phyloP scores from a whole-genome alignment of 1,140 invertebrate genomes.

The Bombus soroeensis region DNA sequence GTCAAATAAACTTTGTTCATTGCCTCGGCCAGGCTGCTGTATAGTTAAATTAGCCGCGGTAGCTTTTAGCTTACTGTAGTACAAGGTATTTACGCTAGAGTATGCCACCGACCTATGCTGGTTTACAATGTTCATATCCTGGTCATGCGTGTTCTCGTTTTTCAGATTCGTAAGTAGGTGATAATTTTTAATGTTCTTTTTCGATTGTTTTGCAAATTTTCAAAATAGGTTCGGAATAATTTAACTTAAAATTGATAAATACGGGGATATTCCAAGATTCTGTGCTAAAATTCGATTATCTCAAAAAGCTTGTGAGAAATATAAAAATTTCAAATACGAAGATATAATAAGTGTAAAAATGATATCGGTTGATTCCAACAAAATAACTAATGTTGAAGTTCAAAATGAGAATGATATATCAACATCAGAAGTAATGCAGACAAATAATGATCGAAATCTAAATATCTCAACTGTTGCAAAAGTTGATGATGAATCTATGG shows the following conservation, averaged over 20 bases:
- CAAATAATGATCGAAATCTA: too few species aligned
- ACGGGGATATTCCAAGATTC: slow-evolving; percentile 37
- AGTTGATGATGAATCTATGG: background rate
- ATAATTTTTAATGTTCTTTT: too few species aligned
- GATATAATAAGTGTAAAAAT: slow-evolving; percentile 56
- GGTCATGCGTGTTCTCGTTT: too few species aligned
- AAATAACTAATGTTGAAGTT: slow-evolving; percentile 62
- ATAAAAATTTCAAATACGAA: background rate
- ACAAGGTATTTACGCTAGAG: too few species aligned
- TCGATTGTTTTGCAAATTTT: fast-evolving
- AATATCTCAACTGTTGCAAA: background rate
- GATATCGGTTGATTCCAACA: slow-evolving; percentile 50
- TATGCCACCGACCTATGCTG: too few species aligned
- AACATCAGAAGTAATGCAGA: background rate
- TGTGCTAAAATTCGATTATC: slow-evolving; percentile 60
- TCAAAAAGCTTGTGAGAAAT: background rate
- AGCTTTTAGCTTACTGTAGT: too few species aligned
- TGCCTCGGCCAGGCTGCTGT: too few species aligned
- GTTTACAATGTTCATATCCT: too few species aligned
- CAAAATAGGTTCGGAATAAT: too few species aligned
- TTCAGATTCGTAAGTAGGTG: too few species aligned
- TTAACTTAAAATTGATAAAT: slow-evolving; percentile 38
- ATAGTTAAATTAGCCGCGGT: too few species aligned
- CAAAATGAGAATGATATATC: background rate
- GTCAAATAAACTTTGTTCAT: too few species aligned